Base-by-base conservation (phyloP, 1,140 invertebrate species). In the Steinernema khuongi region DNA sequence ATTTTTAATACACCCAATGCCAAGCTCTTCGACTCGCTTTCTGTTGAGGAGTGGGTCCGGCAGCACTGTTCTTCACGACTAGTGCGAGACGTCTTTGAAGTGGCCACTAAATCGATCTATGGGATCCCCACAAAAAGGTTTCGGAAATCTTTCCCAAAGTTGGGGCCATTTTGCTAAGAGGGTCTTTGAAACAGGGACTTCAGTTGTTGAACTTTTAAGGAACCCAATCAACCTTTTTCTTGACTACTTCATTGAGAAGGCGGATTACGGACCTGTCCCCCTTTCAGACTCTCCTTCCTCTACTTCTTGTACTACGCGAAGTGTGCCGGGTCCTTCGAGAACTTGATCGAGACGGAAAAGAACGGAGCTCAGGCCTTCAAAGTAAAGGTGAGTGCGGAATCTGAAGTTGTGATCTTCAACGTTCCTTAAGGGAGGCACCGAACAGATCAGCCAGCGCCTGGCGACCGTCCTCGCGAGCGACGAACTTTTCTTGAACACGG, bases 301-400 rank as follows among this genome's bases (percentile, higher is more conserved):
- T 75, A 66, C 66, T 67, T 71, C 31, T 50, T 75, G 1, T n/a
- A 41, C 30, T 76, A 69, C 67, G 22, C 7, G 30, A 75, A 75
- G 29, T 69, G 33, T 11, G 74, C 74, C 7, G 74, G 74, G 7
- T 17, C 41, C 1, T 68, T 75, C 29, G 32, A 69, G 30, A 41
- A 75, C 70, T 36, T 75, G 26, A 67, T 41, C 2, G 73, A 75
- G 26, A 26, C 22, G 7, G 50, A 22, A 14, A 72, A 72, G 1
- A 33, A 74, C 41, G 74, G 74, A 14, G 74, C 74, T 19, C 74
- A 75, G 50, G 43, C n/a, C 30, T 28, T 68, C 14, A 75, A 70
- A 60, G 66, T 75, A 14, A 44, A 74, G 33, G 74, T 75, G 66
- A 18, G 22, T 36, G 19, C 19, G 19, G 7, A 1, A 36, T 67